Conservation (phyloP, 1,140 invertebrate genomes). For the Phenacoccus solenopsis region DNA sequence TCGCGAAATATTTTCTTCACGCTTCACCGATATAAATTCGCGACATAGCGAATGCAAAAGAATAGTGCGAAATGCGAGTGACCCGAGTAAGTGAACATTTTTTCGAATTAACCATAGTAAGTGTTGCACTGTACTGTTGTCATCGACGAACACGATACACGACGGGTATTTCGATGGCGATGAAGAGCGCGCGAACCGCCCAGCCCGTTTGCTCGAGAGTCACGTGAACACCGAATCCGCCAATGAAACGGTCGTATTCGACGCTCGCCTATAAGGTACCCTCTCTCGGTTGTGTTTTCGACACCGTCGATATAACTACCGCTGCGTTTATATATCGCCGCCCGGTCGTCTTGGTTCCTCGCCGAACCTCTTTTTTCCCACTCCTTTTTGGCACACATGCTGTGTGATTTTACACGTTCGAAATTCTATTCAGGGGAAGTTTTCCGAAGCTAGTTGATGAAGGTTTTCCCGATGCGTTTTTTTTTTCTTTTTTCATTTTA, state of each 20-base stretch:
- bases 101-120: no score
- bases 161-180: not conserved
- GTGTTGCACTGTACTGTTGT: no score
- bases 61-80: no score
- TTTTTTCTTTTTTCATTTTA: no score
- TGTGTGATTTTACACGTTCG: not conserved
- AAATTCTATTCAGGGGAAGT: not conserved
- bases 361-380: no score
- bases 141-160: no score
- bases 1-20: no score
- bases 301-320: not conserved
- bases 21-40: no score
- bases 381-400: not conserved
- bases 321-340: no score
- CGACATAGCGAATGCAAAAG: no score
- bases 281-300: not conserved
- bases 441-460: not conserved
- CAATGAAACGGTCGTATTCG: not conserved
- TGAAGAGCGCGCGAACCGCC: not conserved
- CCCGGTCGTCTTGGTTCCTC: no score
- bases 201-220: not conserved
- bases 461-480: not conserved
- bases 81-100: no score
- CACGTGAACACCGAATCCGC: not conserved
- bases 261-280: not conserved